A percentile compares a stretch with the other conserved stretches of the same genome.
phyloP scores from a whole-genome alignment of 2,113 vertebrate species.

The Apaloderma vittatum region DNA sequence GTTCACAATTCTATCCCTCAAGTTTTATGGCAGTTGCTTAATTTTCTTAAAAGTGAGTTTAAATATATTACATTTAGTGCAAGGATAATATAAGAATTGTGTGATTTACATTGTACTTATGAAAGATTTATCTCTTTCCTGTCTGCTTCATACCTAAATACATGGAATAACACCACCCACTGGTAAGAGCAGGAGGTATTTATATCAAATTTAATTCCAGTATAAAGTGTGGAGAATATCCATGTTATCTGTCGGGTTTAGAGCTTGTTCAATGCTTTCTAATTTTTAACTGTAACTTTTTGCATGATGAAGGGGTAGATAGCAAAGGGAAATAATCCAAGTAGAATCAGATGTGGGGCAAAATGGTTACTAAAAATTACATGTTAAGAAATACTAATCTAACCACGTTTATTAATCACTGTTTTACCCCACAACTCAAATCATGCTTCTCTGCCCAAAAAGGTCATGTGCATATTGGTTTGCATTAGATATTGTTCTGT shows the following conservation, averaged over 20 bases:
- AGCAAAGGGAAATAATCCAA: conserved; percentile 60
- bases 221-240: conserved; percentile 83
- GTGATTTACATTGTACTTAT: conserved; percentile 86
- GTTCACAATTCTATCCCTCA: conserved; percentile 39
- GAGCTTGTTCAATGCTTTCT: conserved; percentile 80
- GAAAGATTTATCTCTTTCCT: conserved; percentile 91
- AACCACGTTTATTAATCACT: conserved; percentile 27
- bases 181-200: conserved; percentile 99
- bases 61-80: conserved; percentile 72
- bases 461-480: conserved; percentile 78
- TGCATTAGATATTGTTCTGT: conserved; percentile 76
- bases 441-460: conserved; percentile 58
- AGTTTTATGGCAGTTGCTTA: conserved; percentile 60
- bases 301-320: conserved; percentile 80
- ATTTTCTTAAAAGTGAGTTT: conserved; percentile 67
- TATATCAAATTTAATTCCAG: conserved; percentile 84
- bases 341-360: conserved; percentile 74
- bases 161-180: conserved; percentile 90
- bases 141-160: conserved; percentile 90
- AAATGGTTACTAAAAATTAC: conserved; percentile 63
- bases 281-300: conserved; percentile 73
- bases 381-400: conserved; percentile 46
- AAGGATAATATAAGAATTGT: conserved; percentile 79
- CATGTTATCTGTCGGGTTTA: conserved; percentile 81
- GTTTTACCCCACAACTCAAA: conserved; percentile 66